Conservation (phyloP, 2,797 vertebrate genomes). For the Gymnocypris eckloni region DNA sequence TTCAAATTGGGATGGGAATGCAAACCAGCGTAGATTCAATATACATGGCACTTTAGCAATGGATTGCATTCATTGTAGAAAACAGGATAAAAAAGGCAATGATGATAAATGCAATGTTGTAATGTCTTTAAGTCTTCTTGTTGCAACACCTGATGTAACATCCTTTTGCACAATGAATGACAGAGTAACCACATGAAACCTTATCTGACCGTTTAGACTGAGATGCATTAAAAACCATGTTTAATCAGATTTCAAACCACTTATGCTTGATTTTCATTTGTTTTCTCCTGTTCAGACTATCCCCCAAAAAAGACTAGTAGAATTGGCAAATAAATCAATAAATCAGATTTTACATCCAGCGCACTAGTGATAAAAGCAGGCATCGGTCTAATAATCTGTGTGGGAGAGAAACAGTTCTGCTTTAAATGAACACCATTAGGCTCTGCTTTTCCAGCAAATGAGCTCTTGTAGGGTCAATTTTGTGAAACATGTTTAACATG, state of each 20-base stretch:
- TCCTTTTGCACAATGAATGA: not conserved
- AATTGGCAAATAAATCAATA: not conserved
- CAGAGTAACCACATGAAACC: not conserved
- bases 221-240: not conserved
- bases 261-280: conserved; percentile 6
- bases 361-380: conserved; percentile 5
- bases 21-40: not conserved
- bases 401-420: not conserved
- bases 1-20: not conserved
- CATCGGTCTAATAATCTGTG: conserved; percentile 8
- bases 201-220: not conserved
- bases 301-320: not conserved
- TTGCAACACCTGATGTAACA: not conserved
- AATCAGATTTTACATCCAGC: not conserved
- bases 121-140: not conserved
- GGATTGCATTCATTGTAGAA: not conserved
- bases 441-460: not conserved
- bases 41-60: not conserved
- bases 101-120: not conserved
- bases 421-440: conserved; percentile 32
- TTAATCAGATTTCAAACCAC: conserved; percentile 25
- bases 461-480: conserved; percentile 25
- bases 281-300: not conserved
- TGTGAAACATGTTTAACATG: conserved; percentile 50
- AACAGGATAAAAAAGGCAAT: not conserved